These are phyloP conservation scores for Patella caerulea DNA, from an alignment of 2,888 invertebrate species.

Conservation along the genomic window DNA sequence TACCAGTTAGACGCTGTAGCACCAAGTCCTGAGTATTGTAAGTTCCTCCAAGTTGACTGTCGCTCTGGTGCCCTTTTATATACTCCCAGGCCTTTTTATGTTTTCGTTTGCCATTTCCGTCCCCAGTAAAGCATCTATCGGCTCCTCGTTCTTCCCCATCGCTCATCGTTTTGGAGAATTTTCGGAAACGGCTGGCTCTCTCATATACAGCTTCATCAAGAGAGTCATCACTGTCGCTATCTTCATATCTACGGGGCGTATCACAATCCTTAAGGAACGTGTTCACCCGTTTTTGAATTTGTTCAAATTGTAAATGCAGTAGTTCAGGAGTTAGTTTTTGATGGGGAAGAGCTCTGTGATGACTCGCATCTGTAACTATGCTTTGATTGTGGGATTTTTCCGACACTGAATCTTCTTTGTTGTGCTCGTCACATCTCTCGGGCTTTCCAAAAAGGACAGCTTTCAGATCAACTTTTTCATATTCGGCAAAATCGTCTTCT, in stretches of 20 bases:
- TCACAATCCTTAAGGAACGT: background rate
- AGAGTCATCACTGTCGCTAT: background rate
- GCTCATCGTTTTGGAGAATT: no score
- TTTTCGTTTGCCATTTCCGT: conserved; percentile 27
- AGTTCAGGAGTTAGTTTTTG: background rate
- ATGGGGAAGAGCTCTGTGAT: background rate
- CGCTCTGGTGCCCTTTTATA: conserved; percentile 47
- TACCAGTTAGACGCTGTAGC: conserved; percentile 56
- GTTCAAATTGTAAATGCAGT: background rate
- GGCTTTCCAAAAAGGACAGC: conserved; percentile 48
- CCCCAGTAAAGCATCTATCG: conserved; percentile 12
- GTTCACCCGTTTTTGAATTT: conserved; percentile 2
- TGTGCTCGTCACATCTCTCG: background rate
- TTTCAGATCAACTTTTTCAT: conserved; percentile 52
- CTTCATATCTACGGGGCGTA: background rate
- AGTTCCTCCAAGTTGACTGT: conserved; percentile 41
- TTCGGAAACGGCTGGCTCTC: background rate
- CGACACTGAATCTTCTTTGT: background rate
- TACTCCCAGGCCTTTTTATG: conserved; percentile 52
- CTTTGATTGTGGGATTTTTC: background rate
- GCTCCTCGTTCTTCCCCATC: conserved; percentile 13
- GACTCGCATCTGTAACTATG: background rate
- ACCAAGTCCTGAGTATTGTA: conserved; percentile 57
- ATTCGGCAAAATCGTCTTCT: conserved; percentile 43
- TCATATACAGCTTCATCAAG: background rate